Evolutionary conservation across 2,797 vertebrate genomes (phyloP), one percentile per base, ranked within the genome.

Genomic region (Girardinus metallicus): DNA sequence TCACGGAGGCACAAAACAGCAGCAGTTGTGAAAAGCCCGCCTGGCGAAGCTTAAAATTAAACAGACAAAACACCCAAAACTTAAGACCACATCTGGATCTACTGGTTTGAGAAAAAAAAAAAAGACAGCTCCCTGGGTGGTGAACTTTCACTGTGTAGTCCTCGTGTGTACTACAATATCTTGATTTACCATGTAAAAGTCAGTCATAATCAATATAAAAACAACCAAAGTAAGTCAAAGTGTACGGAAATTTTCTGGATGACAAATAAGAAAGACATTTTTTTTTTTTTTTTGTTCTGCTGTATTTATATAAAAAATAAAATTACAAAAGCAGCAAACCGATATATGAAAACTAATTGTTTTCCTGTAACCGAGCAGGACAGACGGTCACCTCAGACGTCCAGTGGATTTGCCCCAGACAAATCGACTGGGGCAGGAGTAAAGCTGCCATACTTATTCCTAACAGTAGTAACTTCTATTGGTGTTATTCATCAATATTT

Each of bases 1-100:
- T 77, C 39, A 76, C 23, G 26, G 44, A 73, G 73, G 18, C 55
- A 46, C 16, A 46, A 76, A 76, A 47, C 7, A 80, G 21, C 16
- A 73, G 29, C 51, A 5, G 23, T n/a, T 43, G 51, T 11, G 9
- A 26, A 60, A 60, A 78, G 78, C 39, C 73, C 36, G 46, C 68
- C 70, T 23, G 18, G 5, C 26, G 75, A 55, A 0, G 31, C 43
- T 31, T 71, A 43, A 39, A 13, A 12, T 57, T 78, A n/a, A 5
- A 5, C 11, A 39, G 49, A 74, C 8, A 60, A 36, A 64, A 66
- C 34, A 10, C 7, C 62, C 9, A 36, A 51, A 43, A 1, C 43
- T 7, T 26, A 12, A 16, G 60, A 43, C 15, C 7, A 79, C 44
- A 87, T 18, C 72, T 23, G 26, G 21, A 53, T 68, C 26, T 13